These are phyloP conservation scores for Cebidichthys violaceus DNA, from an alignment of 2,113 vertebrate species.

Conservation along the genomic window DNA sequence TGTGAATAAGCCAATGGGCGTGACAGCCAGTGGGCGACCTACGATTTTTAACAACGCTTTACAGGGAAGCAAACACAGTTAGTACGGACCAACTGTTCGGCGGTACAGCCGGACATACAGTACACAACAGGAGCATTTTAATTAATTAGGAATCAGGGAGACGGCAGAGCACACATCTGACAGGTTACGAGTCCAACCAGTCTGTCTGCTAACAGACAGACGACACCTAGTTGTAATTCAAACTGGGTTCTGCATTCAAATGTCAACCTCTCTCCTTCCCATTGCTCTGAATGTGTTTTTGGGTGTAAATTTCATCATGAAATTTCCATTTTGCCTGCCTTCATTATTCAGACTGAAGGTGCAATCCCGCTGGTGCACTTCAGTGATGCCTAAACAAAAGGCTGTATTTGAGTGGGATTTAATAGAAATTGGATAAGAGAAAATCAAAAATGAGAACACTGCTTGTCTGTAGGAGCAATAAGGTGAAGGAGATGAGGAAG, in stretches of 20 bases:
- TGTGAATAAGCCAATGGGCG: slow-evolving; percentile 65
- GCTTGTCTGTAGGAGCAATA: neutral
- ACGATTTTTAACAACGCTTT: slow-evolving; percentile 56
- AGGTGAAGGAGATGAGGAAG: neutral
- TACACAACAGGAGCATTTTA: slow-evolving; percentile 64
- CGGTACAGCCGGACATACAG: slow-evolving; percentile 32
- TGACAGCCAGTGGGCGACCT: slow-evolving; percentile 66
- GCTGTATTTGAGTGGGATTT: slow-evolving; percentile 45
- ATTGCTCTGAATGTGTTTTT: slow-evolving; percentile 66
- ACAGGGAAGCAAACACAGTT: slow-evolving; percentile 35
- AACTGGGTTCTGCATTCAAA: slow-evolving; percentile 70
- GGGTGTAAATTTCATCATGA: slow-evolving; percentile 73
- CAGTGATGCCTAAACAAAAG: slow-evolving; percentile 49
- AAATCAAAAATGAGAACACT: slow-evolving; percentile 9
- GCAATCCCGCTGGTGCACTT: slow-evolving; percentile 48
- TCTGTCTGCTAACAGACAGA: slow-evolving; percentile 53
- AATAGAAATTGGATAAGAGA: slow-evolving; percentile 37
- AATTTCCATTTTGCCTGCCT: slow-evolving; percentile 64
- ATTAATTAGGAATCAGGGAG: slow-evolving; percentile 75
- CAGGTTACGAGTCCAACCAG: slow-evolving; percentile 59
- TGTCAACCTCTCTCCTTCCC: slow-evolving; percentile 66
- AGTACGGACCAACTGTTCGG: slow-evolving; percentile 34
- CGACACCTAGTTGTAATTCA: slow-evolving; percentile 72
- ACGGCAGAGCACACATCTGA: slow-evolving; percentile 48
- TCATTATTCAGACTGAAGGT: slow-evolving; percentile 63